A percentile compares a stretch with the other conserved stretches of the same genome.
phyloP scores from a whole-genome alignment of 2,797 vertebrate genomes.

The Notolepis coatsorum region DNA sequence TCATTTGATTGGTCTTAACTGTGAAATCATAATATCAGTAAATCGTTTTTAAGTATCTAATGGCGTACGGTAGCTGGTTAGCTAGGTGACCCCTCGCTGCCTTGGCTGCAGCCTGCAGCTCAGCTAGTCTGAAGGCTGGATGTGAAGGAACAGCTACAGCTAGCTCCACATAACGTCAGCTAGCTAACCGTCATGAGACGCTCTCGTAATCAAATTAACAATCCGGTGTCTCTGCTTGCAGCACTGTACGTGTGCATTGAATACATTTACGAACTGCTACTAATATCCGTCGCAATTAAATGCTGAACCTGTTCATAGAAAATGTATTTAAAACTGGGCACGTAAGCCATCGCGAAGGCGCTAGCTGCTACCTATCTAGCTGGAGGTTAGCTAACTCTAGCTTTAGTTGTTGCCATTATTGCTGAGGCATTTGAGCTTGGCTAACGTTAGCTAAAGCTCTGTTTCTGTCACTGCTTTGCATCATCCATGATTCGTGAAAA shows the following conservation, averaged over 20 bases:
- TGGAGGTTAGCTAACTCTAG: slow-evolving; percentile 69
- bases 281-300: slow-evolving; percentile 50
- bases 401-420: neutral
- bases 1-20: slow-evolving; percentile 22
- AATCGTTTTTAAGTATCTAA: slow-evolving; percentile 48
- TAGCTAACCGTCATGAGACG: neutral
- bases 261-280: neutral
- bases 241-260: neutral
- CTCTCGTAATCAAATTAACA: neutral
- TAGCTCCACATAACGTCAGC: slow-evolving; percentile 41
- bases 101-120: slow-evolving; percentile 74
- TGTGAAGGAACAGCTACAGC: slow-evolving; percentile 47
- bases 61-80: slow-evolving; percentile 74
- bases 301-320: slow-evolving; percentile 29
- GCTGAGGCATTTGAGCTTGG: slow-evolving; percentile 39
- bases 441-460: slow-evolving; percentile 37
- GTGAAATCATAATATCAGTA: slow-evolving; percentile 36
- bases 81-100: slow-evolving; percentile 79
- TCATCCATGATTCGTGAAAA: rapidly evolving
- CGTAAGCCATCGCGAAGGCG: slow-evolving; percentile 43
- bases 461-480: neutral
- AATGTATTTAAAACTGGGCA: slow-evolving; percentile 40
- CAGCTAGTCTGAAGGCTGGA: slow-evolving; percentile 69
- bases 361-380: too few relatives aligned
- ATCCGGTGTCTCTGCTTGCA: neutral